Base-by-base conservation (phyloP, 1,140 invertebrate genomes). In the Anastatus disparis region DNA sequence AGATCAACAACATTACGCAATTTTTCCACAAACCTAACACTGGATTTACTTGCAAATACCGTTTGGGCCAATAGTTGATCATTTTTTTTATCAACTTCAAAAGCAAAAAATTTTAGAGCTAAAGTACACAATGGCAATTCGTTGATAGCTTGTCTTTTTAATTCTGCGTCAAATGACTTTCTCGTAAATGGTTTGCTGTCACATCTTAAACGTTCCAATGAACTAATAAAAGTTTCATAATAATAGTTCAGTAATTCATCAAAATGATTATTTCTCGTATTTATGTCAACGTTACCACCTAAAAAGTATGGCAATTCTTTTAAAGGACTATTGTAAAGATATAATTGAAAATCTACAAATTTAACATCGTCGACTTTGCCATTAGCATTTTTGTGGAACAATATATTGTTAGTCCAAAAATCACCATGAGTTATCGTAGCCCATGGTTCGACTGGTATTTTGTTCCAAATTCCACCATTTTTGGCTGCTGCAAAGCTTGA, bases 351-450 rank as follows among this genome's bases (percentile, higher is more conserved):
- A 31, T 70, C 67, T 17, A 70, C 22, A 17, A 70, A 63, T 17
- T 62, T 70, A 13, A 70, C 22, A 12, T 62, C 48, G 15, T 44
- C 52, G 0, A 88, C 82, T 20, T 79, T 66, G 0, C 80, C 31
- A 35, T 10, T 4, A 6, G 4, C 4, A 10, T 35, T 10, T 35
- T 35, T 35, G 13, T 80, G 81, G 53, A 87, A 87, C 78, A 92
- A 84, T 0, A 90, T 83, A 72, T 92, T 92, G 74, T 90, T 91
- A 4, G 86, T 80, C 90, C 90, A 91, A 48, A 90, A 85, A 77
- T 91, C 91, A 0, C 85, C 81, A 59, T 91, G 91, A 3, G 85
- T 78, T 22, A 88, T 85, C 0, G 86, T 87, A 0, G 84, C 85
- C 79, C 86, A 90, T 0, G 83, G 81, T 55, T 87, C 83, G 0